phyloP scores from a whole-genome alignment of 1,140 invertebrate species.

The Cydia strobilella region DNA sequence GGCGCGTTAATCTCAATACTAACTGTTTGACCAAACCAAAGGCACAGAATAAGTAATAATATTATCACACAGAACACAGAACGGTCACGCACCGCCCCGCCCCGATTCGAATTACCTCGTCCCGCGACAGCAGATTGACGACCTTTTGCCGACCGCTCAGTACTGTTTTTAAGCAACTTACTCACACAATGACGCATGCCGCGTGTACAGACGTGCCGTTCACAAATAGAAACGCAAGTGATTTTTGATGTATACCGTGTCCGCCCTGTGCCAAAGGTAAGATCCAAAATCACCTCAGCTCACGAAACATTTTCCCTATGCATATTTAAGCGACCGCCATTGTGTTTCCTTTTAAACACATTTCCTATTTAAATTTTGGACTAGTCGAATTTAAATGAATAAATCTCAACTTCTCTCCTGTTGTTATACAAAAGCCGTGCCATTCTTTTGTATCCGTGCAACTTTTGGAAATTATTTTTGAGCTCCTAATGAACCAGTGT shows the following conservation, averaged over 20 bases:
- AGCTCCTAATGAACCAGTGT: conserved; percentile 11
- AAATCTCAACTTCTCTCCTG: conserved; percentile 29
- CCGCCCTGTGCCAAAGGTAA: no score
- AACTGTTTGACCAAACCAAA: conserved; percentile 12
- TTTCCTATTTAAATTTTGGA: conserved; percentile 38
- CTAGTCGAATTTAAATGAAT: conserved; percentile 31
- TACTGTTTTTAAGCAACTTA: no score
- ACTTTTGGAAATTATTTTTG: conserved; percentile 28
- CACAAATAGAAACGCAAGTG: no score
- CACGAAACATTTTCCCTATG: conserved; percentile 12
- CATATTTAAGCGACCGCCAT: conserved; percentile 39
- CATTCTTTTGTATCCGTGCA: conserved; percentile 25
- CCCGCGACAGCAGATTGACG: no score
- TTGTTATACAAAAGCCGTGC: conserved; percentile 23
- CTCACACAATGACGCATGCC: no score
- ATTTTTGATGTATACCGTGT: no score
- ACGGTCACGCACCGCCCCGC: no score
- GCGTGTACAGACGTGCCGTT: no score
- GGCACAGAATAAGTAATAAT: no score
- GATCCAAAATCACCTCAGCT: conserved; percentile 11
- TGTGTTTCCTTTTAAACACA: conserved; percentile 38
- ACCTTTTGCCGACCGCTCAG: no score
- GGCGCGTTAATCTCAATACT: background rate
- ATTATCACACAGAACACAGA: no score
- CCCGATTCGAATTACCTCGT: no score